Conservation (phyloP, 2,113 vertebrate species). For the Syrrhaptes paradoxus region DNA sequence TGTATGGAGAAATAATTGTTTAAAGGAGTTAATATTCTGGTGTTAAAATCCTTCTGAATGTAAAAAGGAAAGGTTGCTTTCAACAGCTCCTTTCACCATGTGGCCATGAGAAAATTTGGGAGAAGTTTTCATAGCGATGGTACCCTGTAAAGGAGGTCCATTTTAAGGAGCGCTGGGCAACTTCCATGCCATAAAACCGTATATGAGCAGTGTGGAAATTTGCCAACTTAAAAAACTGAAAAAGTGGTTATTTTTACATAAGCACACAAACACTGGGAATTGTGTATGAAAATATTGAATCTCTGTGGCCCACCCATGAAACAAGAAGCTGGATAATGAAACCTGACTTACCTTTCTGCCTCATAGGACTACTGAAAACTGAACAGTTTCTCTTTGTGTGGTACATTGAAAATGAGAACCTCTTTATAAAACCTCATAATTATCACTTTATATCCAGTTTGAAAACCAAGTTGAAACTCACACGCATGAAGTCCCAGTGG, state of each 20-base stretch:
- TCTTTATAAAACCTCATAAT: background rate
- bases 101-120: background rate
- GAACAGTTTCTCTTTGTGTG: background rate
- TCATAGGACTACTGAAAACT: background rate
- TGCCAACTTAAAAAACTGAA: background rate
- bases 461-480: background rate
- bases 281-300: background rate
- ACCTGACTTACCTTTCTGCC: background rate
- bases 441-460: background rate
- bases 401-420: background rate
- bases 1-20: background rate
- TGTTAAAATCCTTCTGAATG: background rate
- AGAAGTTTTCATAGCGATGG: background rate
- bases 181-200: background rate
- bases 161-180: background rate
- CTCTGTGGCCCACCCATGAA: background rate
- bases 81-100: background rate
- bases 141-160: background rate
- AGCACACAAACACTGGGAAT: background rate
- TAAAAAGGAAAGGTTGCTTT: background rate
- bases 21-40: background rate
- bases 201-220: fast-evolving
- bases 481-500: background rate
- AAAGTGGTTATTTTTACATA: background rate
- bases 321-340: background rate